Conservation (phyloP, 2,113 vertebrate genomes). For the Tragelaphus scriptus region DNA sequence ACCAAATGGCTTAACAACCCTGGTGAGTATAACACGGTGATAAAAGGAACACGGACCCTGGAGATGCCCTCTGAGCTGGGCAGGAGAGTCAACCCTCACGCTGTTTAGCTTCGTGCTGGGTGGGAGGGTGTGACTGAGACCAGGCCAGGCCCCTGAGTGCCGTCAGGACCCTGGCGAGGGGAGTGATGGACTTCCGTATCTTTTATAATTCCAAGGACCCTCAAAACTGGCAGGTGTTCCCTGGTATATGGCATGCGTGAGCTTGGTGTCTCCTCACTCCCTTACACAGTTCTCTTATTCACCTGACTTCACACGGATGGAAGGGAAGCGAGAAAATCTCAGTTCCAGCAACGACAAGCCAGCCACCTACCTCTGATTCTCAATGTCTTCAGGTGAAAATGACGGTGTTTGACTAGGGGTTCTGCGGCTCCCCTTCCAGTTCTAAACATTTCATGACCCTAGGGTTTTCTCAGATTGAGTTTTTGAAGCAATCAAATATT, state of each 20-base stretch:
- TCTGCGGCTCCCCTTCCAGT: not conserved
- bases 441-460: not conserved
- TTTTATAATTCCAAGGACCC: not conserved
- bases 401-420: not conserved
- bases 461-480: not conserved
- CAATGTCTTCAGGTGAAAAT: not conserved
- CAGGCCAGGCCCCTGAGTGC: not conserved
- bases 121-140: not conserved
- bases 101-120: not conserved
- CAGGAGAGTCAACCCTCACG: not conserved
- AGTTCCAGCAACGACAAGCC: rapidly evolving
- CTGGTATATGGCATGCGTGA: rapidly evolving
- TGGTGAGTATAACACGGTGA: not conserved
- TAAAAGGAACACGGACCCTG: not conserved
- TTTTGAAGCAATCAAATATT: not conserved
- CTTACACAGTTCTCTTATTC: not conserved
- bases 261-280: rapidly evolving
- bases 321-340: not conserved
- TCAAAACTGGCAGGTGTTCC: not conserved
- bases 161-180: too few relatives aligned
- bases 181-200: rapidly evolving
- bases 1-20: conserved; percentile 25
- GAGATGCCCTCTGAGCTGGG: not conserved
- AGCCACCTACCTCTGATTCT: not conserved
- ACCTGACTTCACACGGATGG: not conserved